These are phyloP conservation scores for Platorchestia sp. DNA, from an alignment of 1,140 invertebrate species.

Conservation along the genomic window DNA sequence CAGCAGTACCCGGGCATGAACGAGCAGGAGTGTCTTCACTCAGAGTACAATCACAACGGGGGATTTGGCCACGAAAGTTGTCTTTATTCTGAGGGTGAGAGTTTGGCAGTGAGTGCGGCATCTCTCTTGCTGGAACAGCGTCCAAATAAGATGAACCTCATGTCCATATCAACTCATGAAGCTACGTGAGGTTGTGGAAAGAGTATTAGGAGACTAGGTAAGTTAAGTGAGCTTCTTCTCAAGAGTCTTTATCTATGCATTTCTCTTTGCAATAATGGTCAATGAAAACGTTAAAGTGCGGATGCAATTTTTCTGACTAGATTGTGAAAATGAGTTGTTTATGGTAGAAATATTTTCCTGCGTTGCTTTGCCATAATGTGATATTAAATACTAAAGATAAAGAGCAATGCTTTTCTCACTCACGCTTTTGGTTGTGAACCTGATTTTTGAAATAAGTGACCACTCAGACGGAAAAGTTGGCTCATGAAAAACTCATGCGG, in stretches of 20 bases:
- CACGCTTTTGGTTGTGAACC: not conserved
- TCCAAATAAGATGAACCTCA: slow-evolving; percentile 13
- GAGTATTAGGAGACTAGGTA: not conserved
- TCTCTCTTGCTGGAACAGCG: not conserved
- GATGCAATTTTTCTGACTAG: not conserved
- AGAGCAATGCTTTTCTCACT: not conserved
- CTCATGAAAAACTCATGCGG: not conserved
- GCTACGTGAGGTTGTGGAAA: not conserved
- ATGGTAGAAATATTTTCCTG: not conserved
- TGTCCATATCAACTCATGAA: not conserved
- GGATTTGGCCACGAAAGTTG: not conserved
- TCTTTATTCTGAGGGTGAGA: not conserved
- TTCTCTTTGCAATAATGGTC: not conserved
- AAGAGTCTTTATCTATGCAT: not conserved
- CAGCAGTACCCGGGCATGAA: not conserved
- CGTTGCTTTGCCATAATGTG: not conserved
- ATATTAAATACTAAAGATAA: not conserved
- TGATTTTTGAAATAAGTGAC: not conserved
- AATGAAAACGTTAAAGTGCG: not conserved
- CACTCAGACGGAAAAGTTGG: not conserved
- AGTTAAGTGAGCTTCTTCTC: not conserved
- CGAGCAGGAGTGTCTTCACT: not conserved
- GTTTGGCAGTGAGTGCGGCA: not conserved
- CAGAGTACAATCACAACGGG: not conserved
- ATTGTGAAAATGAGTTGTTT: not conserved